Evolutionary conservation across 2,888 invertebrate species (phyloP).

Genomic region (Cephus sareptanus): DNA sequence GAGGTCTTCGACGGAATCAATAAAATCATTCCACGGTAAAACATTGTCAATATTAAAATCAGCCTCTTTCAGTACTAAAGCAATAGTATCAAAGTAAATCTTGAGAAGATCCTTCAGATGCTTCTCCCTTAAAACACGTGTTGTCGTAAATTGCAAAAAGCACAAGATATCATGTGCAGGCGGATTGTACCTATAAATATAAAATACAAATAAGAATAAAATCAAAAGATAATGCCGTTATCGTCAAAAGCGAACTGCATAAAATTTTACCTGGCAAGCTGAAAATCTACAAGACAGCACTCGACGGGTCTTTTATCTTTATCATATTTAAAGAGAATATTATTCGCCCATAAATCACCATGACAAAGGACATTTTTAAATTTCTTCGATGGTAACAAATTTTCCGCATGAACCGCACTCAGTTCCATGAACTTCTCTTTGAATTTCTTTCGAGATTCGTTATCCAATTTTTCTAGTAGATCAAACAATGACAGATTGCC

Average conservation of each 20-base stretch:
- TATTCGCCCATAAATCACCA: slow-evolving; percentile 63
- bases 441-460: slow-evolving; percentile 32
- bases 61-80: slow-evolving; percentile 29
- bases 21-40: slow-evolving; percentile 44
- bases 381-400: slow-evolving; percentile 45
- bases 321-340: slow-evolving; percentile 59
- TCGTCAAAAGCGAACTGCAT: not conserved
- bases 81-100: slow-evolving; percentile 47
- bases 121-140: slow-evolving; percentile 39
- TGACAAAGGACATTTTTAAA: slow-evolving; percentile 59
- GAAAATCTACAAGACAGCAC: slow-evolving; percentile 61
- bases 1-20: slow-evolving; percentile 43
- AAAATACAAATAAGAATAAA: slow-evolving; percentile 11
- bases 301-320: slow-evolving; percentile 42
- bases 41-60: slow-evolving; percentile 31
- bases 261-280: slow-evolving; percentile 72
- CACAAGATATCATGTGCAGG: slow-evolving; percentile 58
- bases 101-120: slow-evolving; percentile 45
- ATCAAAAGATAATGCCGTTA: not conserved
- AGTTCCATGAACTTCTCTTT: slow-evolving; percentile 35
- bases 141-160: slow-evolving; percentile 58
- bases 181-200: slow-evolving; percentile 46
- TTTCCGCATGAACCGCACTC: slow-evolving; percentile 34
- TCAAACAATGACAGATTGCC: slow-evolving; percentile 49
- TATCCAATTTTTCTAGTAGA: slow-evolving; percentile 33